phyloP scores from a whole-genome alignment of 1,140 invertebrate species.

The Lamellibrachia luymesi region DNA sequence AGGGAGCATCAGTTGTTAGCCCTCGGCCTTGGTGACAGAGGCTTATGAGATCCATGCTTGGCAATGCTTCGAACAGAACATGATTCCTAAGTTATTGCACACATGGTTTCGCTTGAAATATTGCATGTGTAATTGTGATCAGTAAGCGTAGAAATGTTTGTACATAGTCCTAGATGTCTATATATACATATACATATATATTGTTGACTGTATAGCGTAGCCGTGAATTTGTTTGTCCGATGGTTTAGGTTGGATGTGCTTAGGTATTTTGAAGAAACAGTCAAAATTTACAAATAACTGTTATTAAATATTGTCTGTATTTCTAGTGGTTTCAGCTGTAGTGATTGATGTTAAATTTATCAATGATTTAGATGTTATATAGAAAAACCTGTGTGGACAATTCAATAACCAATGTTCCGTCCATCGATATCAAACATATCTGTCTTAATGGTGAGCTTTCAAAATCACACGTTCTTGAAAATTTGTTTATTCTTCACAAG shows the following conservation, averaged over 20 bases:
- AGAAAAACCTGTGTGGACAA: neutral
- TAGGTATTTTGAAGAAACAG: constrained; percentile 1
- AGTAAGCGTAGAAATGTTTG: neutral
- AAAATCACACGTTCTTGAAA: neutral
- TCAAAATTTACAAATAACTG: constrained; percentile 1
- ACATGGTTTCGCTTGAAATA: constrained; percentile 5
- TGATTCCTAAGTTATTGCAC: constrained; percentile 1
- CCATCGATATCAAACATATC: neutral
- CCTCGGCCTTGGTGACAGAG: neutral
- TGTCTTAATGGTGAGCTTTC: neutral
- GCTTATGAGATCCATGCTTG: neutral
- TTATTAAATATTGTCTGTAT: constrained; percentile 6
- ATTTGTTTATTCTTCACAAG: neutral
- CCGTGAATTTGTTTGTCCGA: neutral
- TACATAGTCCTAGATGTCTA: constrained; percentile 5
- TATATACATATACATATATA: constrained; percentile 6
- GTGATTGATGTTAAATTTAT: neutral
- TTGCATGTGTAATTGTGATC: neutral
- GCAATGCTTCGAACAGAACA: neutral
- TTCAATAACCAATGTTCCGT: neutral
- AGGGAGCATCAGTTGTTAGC: neutral
- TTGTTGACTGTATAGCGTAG: neutral
- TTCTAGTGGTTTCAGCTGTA: neutral
- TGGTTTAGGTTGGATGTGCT: neutral
- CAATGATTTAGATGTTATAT: neutral